phyloP scores from a whole-genome alignment of 92 coral and sea anemone genomes.

The Virgularia gustaviana region DNA sequence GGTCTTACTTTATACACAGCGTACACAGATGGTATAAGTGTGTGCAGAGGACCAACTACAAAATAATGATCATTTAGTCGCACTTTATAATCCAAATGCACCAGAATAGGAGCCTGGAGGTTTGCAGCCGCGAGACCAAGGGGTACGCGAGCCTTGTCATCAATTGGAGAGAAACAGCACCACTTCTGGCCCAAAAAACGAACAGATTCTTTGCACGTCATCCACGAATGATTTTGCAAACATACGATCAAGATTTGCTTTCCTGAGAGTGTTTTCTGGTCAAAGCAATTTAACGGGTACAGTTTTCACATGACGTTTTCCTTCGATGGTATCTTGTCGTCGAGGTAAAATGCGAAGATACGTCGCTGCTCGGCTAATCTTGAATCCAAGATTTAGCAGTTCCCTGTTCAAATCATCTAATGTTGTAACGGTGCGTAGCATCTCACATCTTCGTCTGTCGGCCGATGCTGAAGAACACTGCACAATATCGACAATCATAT shows the following conservation, averaged over 20 bases:
- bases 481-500: slow-evolving; percentile 7
- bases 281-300: slow-evolving; percentile 10
- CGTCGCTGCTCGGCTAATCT: not conserved
- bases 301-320: slow-evolving; percentile 12
- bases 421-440: slow-evolving; percentile 14
- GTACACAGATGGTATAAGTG: slow-evolving; percentile 1
- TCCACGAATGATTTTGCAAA: not conserved
- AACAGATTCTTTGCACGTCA: slow-evolving; percentile 16
- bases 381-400: slow-evolving; percentile 7
- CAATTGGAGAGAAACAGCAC: slow-evolving; percentile 7
- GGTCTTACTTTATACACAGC: slow-evolving; percentile 8
- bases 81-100: slow-evolving; percentile 15
- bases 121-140: not conserved
- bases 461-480: slow-evolving; percentile 7
- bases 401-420: slow-evolving; percentile 16
- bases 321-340: slow-evolving; percentile 12
- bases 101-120: slow-evolving; percentile 10
- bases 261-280: slow-evolving; percentile 20
- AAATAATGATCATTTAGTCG: slow-evolving; percentile 8
- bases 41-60: slow-evolving; percentile 11
- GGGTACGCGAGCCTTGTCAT: slow-evolving; percentile 13
- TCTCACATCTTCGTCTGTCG: slow-evolving; percentile 3
- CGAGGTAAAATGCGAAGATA: slow-evolving; percentile 14
- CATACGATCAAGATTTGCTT: slow-evolving; percentile 7
- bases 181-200: slow-evolving; percentile 1